phyloP scores from a whole-genome alignment of 2,113 vertebrate species.

The Onychorhynchus coronatus region DNA sequence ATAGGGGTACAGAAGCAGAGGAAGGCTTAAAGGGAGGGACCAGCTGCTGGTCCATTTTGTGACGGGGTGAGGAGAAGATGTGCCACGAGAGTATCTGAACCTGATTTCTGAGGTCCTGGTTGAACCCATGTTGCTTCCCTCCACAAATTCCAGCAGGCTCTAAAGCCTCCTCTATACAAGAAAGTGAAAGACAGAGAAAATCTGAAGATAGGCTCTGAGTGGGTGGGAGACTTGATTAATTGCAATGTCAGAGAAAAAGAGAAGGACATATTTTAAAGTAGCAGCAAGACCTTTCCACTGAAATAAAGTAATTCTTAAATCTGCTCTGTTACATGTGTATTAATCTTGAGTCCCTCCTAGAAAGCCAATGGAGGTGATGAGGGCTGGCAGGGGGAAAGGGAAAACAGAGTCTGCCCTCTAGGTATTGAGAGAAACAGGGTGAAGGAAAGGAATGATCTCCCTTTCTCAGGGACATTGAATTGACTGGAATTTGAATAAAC shows the following conservation, averaged over 20 bases:
- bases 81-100: neutral
- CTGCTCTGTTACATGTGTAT: constrained; percentile 2
- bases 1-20: neutral
- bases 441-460: neutral
- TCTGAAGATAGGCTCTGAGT: constrained; percentile 49
- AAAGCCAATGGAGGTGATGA: constrained; percentile 45
- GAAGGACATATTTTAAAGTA: constrained; percentile 64
- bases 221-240: constrained; percentile 57
- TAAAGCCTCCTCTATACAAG: constrained; percentile 36
- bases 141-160: constrained; percentile 38
- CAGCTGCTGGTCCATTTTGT: neutral
- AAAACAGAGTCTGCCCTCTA: constrained; percentile 3
- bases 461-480: neutral
- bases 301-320: constrained; percentile 66
- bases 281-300: constrained; percentile 49
- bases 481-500: neutral
- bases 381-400: neutral
- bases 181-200: constrained; percentile 18
- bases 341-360: constrained; percentile 38
- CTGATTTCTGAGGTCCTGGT: constrained; percentile 11
- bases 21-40: neutral
- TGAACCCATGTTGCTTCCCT: constrained; percentile 3
- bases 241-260: constrained; percentile 48
- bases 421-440: neutral
- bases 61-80: neutral